Evolutionary conservation across 2,797 vertebrate genomes (phyloP), one percentile per base, ranked within the genome.

Genomic region (Neosilurus mollespiculum): DNA sequence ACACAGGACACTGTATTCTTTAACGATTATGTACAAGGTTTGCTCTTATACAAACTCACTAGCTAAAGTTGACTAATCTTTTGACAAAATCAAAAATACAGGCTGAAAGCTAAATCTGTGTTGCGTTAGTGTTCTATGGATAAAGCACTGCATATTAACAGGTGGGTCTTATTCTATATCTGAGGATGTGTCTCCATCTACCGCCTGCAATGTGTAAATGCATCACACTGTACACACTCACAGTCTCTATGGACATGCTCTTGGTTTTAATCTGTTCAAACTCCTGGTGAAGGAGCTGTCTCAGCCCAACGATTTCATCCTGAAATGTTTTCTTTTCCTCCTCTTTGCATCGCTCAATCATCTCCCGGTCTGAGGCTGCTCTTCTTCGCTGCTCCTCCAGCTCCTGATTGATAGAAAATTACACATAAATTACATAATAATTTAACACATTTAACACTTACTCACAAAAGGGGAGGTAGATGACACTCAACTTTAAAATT

Each of bases 301-400:
- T 92, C 58, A 95, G 79, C 15, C 90, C 91, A 26, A 91, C 89
- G 83, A 95, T 89, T 87, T 95, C 93, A 78, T 88, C 79, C 0
- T 89, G 90, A 53, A 95, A 89, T 59, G 92, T 94, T 0, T 0
- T 88, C 80, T 80, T 91, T 84, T 95, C 94, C 70, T 94, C 93
- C 61, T 93, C 91, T 72, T 94, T 94, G 94, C 94, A 94, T 78
- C 84, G 90, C 78, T 93, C 93, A 81, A 94, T 90, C 26, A 87
- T 84, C 75, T 83, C 91, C 80, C 86, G 92, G 72, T 85, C 82
- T 53, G 89, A 87, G 20, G 88, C 85, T 82, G 94, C 92, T 73
- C 10, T 88, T 86, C 89, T 91, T 56, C 0, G 85, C 81, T 87
- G 87, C 30, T 90, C 81, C 71, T 90, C 88, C 82, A 86, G 81